Conservation (phyloP, 92 coral and sea anemone species). For the Virgularia gustaviana region DNA sequence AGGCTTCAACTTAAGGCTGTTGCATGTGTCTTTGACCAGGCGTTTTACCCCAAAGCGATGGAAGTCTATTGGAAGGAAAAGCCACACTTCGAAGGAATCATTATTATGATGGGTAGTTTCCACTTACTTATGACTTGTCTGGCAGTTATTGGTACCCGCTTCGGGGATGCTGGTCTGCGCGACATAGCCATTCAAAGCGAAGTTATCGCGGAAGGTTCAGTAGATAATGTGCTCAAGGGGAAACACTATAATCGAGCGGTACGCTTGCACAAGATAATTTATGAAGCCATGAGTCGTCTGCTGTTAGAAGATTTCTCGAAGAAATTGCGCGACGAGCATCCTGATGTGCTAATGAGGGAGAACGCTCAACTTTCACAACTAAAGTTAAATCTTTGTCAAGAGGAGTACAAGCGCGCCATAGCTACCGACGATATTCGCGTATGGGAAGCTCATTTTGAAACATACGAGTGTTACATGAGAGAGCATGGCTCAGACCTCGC, state of each 20-base stretch:
- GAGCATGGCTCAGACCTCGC: conserved; percentile 8
- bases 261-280: conserved; percentile 51
- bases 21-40: conserved; percentile 48
- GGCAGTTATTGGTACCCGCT: conserved; percentile 44
- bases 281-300: conserved; percentile 54
- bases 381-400: conserved; percentile 10
- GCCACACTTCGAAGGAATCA: conserved; percentile 25
- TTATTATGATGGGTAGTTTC: conserved; percentile 9
- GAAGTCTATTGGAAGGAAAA: conserved; percentile 39
- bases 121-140: conserved; percentile 13
- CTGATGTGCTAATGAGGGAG: conserved; percentile 10
- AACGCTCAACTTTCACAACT: conserved; percentile 36
- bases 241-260: neutral
- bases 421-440: neutral
- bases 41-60: conserved; percentile 16
- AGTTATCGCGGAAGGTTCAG: neutral
- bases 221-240: neutral
- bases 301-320: conserved; percentile 46
- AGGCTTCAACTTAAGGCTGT: conserved; percentile 32
- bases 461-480: neutral
- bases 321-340: conserved; percentile 15
- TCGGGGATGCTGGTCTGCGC: conserved; percentile 54
- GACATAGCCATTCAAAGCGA: conserved; percentile 52
- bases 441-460: neutral
- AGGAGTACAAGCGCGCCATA: neutral